Conservation (phyloP, 2,113 vertebrate genomes). For the Gymnarchus niloticus region DNA sequence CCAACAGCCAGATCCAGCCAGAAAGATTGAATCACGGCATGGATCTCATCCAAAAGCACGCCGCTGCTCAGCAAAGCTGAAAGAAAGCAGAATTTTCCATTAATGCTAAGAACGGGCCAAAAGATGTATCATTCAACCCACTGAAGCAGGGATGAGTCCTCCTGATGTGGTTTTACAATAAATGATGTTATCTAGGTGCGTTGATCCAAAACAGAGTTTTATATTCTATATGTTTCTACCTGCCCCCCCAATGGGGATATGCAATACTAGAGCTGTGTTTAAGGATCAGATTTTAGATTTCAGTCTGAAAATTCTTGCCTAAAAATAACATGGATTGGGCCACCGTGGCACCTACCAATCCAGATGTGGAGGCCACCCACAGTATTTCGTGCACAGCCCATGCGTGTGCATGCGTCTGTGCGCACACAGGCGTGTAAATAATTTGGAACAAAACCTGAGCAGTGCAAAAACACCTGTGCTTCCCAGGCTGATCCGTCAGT, state of each 20-base stretch:
- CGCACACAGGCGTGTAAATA: too few species aligned
- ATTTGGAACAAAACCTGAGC: background rate
- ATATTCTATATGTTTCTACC: too few species aligned
- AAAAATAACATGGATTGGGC: too few species aligned
- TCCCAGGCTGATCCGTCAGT: background rate
- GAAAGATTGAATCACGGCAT: slow-evolving; percentile 1
- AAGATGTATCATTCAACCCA: background rate
- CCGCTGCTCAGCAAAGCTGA: background rate
- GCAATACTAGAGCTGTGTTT: background rate
- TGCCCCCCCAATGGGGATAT: background rate
- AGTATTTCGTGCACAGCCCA: too few species aligned
- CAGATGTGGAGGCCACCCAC: too few species aligned
- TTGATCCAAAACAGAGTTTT: slow-evolving; percentile 3
- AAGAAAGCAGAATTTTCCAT: background rate
- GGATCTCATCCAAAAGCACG: background rate
- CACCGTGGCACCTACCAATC: too few species aligned
- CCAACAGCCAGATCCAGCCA: background rate
- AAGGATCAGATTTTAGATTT: background rate
- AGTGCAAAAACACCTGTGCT: background rate
- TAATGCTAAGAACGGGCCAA: background rate
- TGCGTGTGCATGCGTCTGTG: too few species aligned
- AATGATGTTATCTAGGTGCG: background rate
- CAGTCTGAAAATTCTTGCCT: background rate
- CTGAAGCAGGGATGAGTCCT: background rate
- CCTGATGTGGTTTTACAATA: background rate